A percentile compares a stretch with the other conserved stretches of the same genome.
phyloP scores from a whole-genome alignment of 2,888 invertebrate species.

The Trachelus troglodyta region DNA sequence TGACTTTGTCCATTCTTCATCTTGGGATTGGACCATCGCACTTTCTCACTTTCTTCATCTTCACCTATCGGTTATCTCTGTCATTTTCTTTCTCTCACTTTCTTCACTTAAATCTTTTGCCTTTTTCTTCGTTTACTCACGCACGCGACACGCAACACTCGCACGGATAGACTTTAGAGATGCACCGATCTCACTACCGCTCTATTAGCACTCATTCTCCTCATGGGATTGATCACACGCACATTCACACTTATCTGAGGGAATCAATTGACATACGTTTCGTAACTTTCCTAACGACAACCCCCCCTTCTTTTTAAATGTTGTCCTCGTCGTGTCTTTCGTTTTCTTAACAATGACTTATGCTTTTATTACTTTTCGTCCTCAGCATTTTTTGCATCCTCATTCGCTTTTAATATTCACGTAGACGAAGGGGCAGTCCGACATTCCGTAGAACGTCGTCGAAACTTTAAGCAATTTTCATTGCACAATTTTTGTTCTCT shows the following conservation, averaged over 20 bases:
- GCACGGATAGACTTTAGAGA: slow-evolving; percentile 3
- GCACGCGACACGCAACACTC: slow-evolving; percentile 8
- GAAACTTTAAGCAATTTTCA: background rate
- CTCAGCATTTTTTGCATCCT: slow-evolving; percentile 14
- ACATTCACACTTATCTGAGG: slow-evolving; percentile 54
- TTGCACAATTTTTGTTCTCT: background rate
- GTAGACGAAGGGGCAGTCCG: background rate
- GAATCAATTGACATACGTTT: slow-evolving; percentile 64
- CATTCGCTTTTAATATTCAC: slow-evolving; percentile 5
- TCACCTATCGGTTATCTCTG: background rate
- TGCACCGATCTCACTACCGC: slow-evolving; percentile 5
- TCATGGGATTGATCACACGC: slow-evolving; percentile 27
- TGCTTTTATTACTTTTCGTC: background rate
- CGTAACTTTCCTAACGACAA: slow-evolving; percentile 60
- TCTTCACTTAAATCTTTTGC: slow-evolving; percentile 2
- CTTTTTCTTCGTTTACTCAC: slow-evolving; percentile 3
- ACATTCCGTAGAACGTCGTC: background rate
- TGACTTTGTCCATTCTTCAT: background rate
- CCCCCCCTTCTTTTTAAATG: background rate
- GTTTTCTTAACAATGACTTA: background rate
- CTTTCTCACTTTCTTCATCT: slow-evolving; percentile 8
- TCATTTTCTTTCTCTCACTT: slow-evolving; percentile 20
- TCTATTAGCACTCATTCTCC: background rate
- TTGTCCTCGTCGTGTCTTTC: background rate
- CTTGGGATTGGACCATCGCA: background rate